A percentile compares a stretch with the other conserved stretches of the same genome.
Conservation (phyloP, 2,888 invertebrate genomes). For the Dicyrtomina minuta region DNA sequence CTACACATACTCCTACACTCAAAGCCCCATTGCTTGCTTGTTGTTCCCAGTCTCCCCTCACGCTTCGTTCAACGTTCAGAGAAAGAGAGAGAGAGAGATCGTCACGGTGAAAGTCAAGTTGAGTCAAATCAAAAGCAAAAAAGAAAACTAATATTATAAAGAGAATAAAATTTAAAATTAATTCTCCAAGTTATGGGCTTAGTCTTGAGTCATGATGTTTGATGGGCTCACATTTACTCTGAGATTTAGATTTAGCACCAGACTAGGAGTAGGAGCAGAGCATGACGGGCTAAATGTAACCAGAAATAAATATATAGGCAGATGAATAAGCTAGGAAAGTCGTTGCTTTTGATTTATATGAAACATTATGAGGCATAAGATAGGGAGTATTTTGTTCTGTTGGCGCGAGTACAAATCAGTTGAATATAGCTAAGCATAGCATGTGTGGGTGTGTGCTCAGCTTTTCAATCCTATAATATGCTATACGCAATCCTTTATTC, state of each 20-base stretch:
- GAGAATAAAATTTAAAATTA: slow-evolving; percentile 20
- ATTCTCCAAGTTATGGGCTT: slow-evolving; percentile 25
- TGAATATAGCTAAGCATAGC: slow-evolving; percentile 13
- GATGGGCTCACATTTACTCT: slow-evolving; percentile 1
- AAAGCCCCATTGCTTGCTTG: too few species aligned
- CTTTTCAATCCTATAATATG: background rate
- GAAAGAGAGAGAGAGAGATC: background rate
- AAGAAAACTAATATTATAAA: too few species aligned
- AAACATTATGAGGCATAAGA: slow-evolving; percentile 27
- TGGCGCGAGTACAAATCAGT: slow-evolving; percentile 33
- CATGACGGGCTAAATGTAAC: background rate
- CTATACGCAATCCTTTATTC: background rate
- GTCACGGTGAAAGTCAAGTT: background rate
- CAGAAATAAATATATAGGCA: background rate
- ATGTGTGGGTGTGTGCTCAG: slow-evolving; percentile 8
- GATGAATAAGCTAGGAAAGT: slow-evolving; percentile 11
- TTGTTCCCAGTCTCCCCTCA: background rate
- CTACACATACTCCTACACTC: background rate
- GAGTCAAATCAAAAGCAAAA: too few species aligned
- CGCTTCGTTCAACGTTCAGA: background rate
- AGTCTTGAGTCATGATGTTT: slow-evolving; percentile 10
- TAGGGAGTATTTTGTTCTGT: slow-evolving; percentile 20
- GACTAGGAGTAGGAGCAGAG: background rate
- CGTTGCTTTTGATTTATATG: slow-evolving; percentile 29
- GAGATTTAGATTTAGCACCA: background rate